Evolutionary conservation across 2,797 vertebrate genomes (phyloP).

Genomic region (Poeciliopsis turneri): DNA sequence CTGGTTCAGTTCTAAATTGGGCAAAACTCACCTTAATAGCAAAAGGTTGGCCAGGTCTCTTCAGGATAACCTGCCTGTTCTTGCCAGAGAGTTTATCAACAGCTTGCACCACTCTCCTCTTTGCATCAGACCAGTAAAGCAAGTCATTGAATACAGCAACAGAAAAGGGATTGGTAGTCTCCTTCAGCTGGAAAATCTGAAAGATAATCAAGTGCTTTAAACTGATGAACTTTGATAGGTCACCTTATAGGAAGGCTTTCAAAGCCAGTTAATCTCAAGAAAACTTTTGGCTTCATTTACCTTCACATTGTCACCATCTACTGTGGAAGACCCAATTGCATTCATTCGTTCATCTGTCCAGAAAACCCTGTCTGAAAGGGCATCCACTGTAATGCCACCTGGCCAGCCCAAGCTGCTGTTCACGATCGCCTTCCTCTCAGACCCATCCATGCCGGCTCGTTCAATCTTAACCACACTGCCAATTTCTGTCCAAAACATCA

Average conservation of each 20-base stretch:
- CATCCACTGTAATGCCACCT: slow-evolving; percentile 87
- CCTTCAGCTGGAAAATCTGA: slow-evolving; percentile 87
- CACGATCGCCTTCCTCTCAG: slow-evolving; percentile 78
- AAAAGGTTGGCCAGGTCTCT: slow-evolving; percentile 83
- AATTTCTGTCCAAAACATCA: slow-evolving; percentile 94
- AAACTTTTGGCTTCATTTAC: slow-evolving; percentile 63
- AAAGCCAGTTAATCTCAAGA: neutral
- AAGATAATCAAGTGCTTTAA: neutral
- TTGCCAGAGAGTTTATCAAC: slow-evolving; percentile 87
- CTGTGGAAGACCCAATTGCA: slow-evolving; percentile 83
- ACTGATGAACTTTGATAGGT: neutral
- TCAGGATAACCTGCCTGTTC: slow-evolving; percentile 81
- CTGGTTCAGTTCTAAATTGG: neutral
- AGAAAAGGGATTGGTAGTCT: slow-evolving; percentile 86
- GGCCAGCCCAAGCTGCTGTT: slow-evolving; percentile 86
- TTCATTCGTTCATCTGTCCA: slow-evolving; percentile 91
- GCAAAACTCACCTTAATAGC: slow-evolving; percentile 84
- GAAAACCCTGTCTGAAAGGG: slow-evolving; percentile 83
- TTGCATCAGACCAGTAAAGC: slow-evolving; percentile 90
- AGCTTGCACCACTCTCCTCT: slow-evolving; percentile 81
- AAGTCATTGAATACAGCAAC: slow-evolving; percentile 85
- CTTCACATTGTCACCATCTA: slow-evolving; percentile 84
- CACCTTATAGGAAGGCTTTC: neutral
- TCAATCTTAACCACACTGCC: slow-evolving; percentile 85
- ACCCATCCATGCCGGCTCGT: slow-evolving; percentile 91